These are phyloP conservation scores for Plusia festucae DNA, from an alignment of 2,888 invertebrate genomes.

Conservation along the genomic window DNA sequence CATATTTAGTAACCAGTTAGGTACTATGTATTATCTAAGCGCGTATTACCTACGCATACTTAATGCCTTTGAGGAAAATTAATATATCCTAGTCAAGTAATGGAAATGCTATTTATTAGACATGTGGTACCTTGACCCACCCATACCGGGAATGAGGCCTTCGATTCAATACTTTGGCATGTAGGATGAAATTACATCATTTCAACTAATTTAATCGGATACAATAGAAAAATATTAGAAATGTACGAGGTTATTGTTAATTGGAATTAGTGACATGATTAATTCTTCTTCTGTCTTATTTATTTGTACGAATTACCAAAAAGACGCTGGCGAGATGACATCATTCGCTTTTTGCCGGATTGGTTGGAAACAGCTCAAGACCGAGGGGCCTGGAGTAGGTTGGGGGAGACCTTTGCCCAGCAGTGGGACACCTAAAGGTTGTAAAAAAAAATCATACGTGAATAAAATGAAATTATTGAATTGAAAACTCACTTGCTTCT, in stretches of 20 bases:
- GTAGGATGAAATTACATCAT: slow-evolving; percentile 46
- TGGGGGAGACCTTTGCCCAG: too few species aligned
- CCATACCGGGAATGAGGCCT: slow-evolving; percentile 38
- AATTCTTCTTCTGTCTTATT: slow-evolving; percentile 36
- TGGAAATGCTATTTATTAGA: slow-evolving; percentile 37
- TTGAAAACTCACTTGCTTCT: neutral
- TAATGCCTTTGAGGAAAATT: slow-evolving; percentile 47
- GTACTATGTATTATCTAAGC: slow-evolving; percentile 39
- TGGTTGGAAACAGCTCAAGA: too few species aligned
- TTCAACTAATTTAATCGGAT: slow-evolving; percentile 25
- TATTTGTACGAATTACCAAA: too few species aligned
- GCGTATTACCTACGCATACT: slow-evolving; percentile 31
- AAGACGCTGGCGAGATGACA: too few species aligned
- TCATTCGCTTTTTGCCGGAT: too few species aligned
- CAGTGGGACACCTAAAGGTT: too few species aligned
- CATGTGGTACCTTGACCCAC: slow-evolving; percentile 46
- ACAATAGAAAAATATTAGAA: slow-evolving; percentile 48
- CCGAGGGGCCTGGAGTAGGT: too few species aligned
- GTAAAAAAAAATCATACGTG: slow-evolving; percentile 7
- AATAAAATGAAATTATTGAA: slow-evolving; percentile 6
- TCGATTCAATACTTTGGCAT: slow-evolving; percentile 30
- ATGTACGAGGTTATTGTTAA: slow-evolving; percentile 32
- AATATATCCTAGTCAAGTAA: slow-evolving; percentile 19
- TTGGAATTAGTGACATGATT: slow-evolving; percentile 25
- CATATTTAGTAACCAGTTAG: slow-evolving; percentile 36